Conservation (phyloP, 2,797 vertebrate genomes). For the Chromobotia macracanthus region DNA sequence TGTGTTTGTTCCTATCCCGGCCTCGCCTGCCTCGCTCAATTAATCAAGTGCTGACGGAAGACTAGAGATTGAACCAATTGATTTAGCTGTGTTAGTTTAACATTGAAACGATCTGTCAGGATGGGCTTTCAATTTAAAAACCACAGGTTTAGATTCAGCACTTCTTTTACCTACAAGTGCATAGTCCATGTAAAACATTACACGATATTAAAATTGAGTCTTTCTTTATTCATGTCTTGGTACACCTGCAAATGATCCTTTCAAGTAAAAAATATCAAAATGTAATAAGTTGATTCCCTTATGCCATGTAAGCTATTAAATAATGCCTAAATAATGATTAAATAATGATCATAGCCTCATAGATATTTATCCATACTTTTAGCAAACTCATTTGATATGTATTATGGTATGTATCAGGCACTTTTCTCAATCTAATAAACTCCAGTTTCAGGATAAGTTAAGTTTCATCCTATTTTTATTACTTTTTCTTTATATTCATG, state of each 20-base stretch:
- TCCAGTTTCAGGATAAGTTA: no score
- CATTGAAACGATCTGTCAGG: slow-evolving; percentile 19
- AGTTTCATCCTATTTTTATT: neutral
- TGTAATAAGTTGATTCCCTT: neutral
- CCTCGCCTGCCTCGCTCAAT: slow-evolving; percentile 34
- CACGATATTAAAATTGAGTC: no score
- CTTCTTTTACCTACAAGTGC: no score
- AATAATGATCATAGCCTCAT: neutral
- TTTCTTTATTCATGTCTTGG: no score
- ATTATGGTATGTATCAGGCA: neutral
- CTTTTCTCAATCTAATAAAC: neutral
- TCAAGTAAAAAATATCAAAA: no score
- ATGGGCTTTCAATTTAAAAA: slow-evolving; percentile 33
- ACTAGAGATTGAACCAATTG: slow-evolving; percentile 42
- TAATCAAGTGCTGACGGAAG: slow-evolving; percentile 41
- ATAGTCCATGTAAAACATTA: no score
- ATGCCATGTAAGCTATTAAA: neutral
- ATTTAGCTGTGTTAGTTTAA: slow-evolving; percentile 47
- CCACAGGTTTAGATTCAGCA: neutral
- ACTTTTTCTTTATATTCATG: neutral
- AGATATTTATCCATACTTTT: neutral
- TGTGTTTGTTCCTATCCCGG: slow-evolving; percentile 24
- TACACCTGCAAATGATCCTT: no score
- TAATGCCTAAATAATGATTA: no score
- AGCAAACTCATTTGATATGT: neutral